phyloP scores from a whole-genome alignment of 1,140 invertebrate species.

The Belonocnema kinseyi region DNA sequence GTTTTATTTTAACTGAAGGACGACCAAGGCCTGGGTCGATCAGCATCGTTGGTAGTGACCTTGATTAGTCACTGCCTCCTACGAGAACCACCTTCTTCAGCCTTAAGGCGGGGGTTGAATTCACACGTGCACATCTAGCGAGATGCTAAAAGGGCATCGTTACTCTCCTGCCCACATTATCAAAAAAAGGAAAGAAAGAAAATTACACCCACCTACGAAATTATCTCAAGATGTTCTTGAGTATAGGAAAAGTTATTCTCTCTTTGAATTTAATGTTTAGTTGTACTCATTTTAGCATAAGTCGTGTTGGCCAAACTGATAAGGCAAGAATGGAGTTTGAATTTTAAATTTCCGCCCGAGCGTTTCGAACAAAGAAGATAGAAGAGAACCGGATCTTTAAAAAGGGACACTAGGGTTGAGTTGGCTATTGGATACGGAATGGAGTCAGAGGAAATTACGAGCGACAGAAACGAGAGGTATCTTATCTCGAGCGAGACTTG shows the following conservation, averaged over 20 bases:
- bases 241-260: too few relatives aligned
- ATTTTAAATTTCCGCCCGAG: background rate
- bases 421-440: background rate
- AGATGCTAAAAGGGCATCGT: background rate
- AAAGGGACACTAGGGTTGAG: background rate
- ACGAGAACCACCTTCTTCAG: constrained; percentile 20
- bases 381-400: constrained; percentile 6
- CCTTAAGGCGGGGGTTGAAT: background rate
- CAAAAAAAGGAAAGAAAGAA: background rate
- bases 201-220: background rate
- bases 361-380: constrained; percentile 9
- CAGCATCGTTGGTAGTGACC: constrained; percentile 43
- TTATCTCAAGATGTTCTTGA: background rate
- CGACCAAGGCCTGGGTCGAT: constrained; percentile 48
- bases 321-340: background rate
- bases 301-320: too few relatives aligned
- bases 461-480: background rate
- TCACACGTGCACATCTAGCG: background rate
- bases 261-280: too few relatives aligned
- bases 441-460: constrained; percentile 23
- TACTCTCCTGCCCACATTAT: background rate
- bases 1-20: constrained; percentile 48
- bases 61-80: constrained; percentile 46
- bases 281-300: too few relatives aligned
- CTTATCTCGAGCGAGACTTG: constrained; percentile 27